A percentile compares a stretch with the other conserved stretches of the same genome.
These are phyloP conservation scores for Suillia variegata DNA, from an alignment of 2,888 invertebrate species.

Conservation along the genomic window DNA sequence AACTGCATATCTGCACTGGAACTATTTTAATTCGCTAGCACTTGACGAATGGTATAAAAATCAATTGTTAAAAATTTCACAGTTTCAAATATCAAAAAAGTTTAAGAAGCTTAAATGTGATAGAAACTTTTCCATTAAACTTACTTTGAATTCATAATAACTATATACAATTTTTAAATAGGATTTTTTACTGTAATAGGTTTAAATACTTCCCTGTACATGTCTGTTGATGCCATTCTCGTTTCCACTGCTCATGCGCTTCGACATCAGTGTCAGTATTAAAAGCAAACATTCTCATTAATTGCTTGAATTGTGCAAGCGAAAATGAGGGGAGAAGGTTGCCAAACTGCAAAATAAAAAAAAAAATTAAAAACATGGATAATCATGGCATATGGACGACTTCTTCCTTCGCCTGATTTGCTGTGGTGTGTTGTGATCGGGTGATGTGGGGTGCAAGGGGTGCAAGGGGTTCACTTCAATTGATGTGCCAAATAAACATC, in stretches of 20 bases:
- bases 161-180: no score
- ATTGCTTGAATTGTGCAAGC: conserved; percentile 2
- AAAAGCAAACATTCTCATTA: conserved; percentile 21
- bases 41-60: no score
- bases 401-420: neutral
- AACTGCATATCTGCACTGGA: no score
- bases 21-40: no score
- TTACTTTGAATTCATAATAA: no score
- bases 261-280: conserved; percentile 8
- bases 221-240: neutral
- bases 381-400: neutral
- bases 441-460: neutral
- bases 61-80: no score
- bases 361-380: neutral
- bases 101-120: no score
- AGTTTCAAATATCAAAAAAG: no score
- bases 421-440: neutral
- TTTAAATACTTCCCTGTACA: neutral
- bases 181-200: no score
- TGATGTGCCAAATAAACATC: conserved; percentile 7
- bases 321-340: neutral
- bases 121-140: no score
- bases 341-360: neutral
- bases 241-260: neutral
- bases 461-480: neutral